Conservation (phyloP, 1,140 invertebrate genomes). For the Drosophila kepulauana region DNA sequence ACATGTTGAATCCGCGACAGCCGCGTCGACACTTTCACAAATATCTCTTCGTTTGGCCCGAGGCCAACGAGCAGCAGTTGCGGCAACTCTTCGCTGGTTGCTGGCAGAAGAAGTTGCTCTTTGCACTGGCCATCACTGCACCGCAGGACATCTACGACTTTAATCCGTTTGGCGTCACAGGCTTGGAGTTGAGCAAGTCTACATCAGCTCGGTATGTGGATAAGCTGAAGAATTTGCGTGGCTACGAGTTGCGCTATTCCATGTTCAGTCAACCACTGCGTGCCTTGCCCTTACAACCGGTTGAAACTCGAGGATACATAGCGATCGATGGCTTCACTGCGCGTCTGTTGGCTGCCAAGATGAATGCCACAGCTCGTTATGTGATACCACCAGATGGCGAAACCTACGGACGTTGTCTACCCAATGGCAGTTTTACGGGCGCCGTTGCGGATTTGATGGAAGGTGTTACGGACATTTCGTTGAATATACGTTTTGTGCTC, state of each 20-base stretch:
- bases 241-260: slow-evolving; percentile 63
- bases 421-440: slow-evolving; percentile 64
- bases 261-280: slow-evolving; percentile 70
- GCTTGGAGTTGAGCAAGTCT: slow-evolving; percentile 41
- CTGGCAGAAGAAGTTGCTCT: slow-evolving; percentile 65
- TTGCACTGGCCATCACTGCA: slow-evolving; percentile 55
- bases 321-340: slow-evolving; percentile 66
- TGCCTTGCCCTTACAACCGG: slow-evolving; percentile 48
- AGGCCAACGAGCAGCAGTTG: slow-evolving; percentile 41
- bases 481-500: slow-evolving; percentile 70
- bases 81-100: slow-evolving; percentile 48
- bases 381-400: slow-evolving; percentile 62
- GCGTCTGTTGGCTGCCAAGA: slow-evolving; percentile 29
- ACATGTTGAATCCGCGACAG: slow-evolving; percentile 70
- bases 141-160: slow-evolving; percentile 59
- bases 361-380: slow-evolving; percentile 73
- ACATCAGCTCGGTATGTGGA: slow-evolving; percentile 24
- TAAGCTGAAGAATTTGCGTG: slow-evolving; percentile 62
- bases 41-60: slow-evolving; percentile 74
- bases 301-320: slow-evolving; percentile 48
- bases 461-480: slow-evolving; percentile 60
- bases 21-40: slow-evolving; percentile 62
- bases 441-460: slow-evolving; percentile 55
- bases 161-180: slow-evolving; percentile 62
- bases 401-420: slow-evolving; percentile 65